phyloP scores from a whole-genome alignment of 2,888 invertebrate species.

The Venusia cambrica region DNA sequence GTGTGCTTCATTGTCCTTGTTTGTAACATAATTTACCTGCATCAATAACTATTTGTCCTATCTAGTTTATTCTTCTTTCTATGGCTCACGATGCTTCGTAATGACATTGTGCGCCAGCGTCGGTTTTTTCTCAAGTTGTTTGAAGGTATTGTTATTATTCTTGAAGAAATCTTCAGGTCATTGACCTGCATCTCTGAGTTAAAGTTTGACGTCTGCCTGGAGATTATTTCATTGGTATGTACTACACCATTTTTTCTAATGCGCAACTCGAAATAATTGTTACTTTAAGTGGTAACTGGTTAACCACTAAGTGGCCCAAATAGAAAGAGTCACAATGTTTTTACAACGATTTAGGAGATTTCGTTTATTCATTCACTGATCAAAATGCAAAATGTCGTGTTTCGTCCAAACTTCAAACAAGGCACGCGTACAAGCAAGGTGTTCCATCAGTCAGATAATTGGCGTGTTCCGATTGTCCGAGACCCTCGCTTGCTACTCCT shows the following conservation, averaged over 20 bases:
- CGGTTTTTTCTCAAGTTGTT: slow-evolving; percentile 72
- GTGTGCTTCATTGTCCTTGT: too few relatives aligned
- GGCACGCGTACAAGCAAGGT: slow-evolving; percentile 54
- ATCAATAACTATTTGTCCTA: too few relatives aligned
- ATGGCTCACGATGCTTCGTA: slow-evolving; percentile 62
- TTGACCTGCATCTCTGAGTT: slow-evolving; percentile 42
- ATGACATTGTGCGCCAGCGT: slow-evolving; percentile 66
- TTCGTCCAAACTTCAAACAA: slow-evolving; percentile 9
- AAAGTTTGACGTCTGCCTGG: slow-evolving; percentile 7
- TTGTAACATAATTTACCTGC: too few relatives aligned
- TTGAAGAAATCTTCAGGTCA: slow-evolving; percentile 60
- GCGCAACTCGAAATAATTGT: too few relatives aligned
- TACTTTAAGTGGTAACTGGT: too few relatives aligned
- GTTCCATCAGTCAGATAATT: slow-evolving; percentile 65
- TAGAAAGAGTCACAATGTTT: too few relatives aligned
- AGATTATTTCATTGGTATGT: too few relatives aligned
- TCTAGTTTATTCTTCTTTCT: slow-evolving; percentile 47
- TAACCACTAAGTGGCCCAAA: too few relatives aligned
- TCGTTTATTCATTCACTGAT: slow-evolving; percentile 1
- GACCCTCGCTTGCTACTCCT: slow-evolving; percentile 24
- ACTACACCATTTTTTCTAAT: too few relatives aligned
- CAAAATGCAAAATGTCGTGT: slow-evolving; percentile 1
- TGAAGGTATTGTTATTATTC: slow-evolving; percentile 77
- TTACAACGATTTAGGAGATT: too few relatives aligned
- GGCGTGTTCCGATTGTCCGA: slow-evolving; percentile 61